Evolutionary conservation across 2,113 vertebrate genomes (phyloP).

Genomic region (Herpailurus yagouaroundi): DNA sequence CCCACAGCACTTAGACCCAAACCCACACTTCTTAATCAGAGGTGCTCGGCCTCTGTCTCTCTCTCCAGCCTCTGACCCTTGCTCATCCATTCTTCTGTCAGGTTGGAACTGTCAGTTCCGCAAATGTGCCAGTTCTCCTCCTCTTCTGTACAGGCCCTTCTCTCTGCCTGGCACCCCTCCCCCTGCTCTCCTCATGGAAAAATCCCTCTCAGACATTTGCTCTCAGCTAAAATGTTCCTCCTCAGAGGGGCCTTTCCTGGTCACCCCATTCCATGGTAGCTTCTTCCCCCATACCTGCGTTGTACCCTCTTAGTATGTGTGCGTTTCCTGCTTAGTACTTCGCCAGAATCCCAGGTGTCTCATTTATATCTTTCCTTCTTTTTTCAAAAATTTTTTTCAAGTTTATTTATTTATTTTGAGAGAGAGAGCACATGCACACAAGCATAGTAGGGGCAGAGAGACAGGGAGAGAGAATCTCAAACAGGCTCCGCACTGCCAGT

Average conservation of each 20-base stretch:
- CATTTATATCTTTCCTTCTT: not conserved
- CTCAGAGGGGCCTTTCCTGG: not conserved
- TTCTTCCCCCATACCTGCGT: not conserved
- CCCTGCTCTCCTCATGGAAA: not conserved
- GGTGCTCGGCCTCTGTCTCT: not conserved
- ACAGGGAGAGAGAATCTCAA: too few species aligned
- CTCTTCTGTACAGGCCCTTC: not conserved
- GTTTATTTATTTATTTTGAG: too few species aligned
- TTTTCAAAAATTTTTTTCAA: too few species aligned
- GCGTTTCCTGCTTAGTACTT: not conserved
- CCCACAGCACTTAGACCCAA: not conserved
- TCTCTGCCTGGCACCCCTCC: not conserved
- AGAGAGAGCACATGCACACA: too few species aligned
- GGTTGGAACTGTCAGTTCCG: not conserved
- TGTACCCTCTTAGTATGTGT: not conserved
- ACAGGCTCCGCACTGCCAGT: too few species aligned
- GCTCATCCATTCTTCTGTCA: not conserved
- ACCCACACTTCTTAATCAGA: not conserved
- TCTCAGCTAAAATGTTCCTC: not conserved
- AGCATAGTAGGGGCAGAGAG: too few species aligned
- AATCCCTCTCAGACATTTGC: not conserved
- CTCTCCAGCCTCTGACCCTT: not conserved
- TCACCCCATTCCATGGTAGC: not conserved
- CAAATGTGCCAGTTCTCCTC: not conserved
- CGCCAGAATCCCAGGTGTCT: constrained; percentile 16